Evolutionary conservation across 2,888 invertebrate genomes (phyloP).

Genomic region (Epicampocera succincta): DNA sequence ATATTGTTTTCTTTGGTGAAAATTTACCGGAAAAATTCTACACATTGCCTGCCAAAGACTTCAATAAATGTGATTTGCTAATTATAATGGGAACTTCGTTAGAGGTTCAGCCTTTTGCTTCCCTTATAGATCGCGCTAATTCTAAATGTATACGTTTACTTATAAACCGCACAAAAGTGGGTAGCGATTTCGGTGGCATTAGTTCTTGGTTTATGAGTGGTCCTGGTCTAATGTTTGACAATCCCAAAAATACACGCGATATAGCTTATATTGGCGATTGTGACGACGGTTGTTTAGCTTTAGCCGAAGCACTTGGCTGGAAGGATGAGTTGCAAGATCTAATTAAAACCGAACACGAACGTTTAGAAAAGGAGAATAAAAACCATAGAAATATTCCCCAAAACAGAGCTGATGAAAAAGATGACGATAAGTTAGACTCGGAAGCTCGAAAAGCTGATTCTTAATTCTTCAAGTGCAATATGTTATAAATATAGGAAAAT

Average conservation of each 20-base stretch:
- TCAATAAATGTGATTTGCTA: slow-evolving; percentile 92
- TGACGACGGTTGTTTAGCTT: slow-evolving; percentile 88
- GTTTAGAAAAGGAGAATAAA: slow-evolving; percentile 79
- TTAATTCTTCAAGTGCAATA: slow-evolving; percentile 57
- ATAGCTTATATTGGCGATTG: slow-evolving; percentile 92
- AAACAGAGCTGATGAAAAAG: background rate
- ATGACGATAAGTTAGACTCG: slow-evolving; percentile 8
- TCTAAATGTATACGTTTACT: slow-evolving; percentile 90
- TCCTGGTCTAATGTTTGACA: slow-evolving; percentile 86
- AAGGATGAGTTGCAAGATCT: slow-evolving; percentile 85
- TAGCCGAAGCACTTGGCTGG: slow-evolving; percentile 91
- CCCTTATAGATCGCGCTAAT: slow-evolving; percentile 89
- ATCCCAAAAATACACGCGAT: slow-evolving; percentile 85
- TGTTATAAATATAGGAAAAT: slow-evolving; percentile 1
- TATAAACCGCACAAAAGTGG: slow-evolving; percentile 92
- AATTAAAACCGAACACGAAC: slow-evolving; percentile 83
- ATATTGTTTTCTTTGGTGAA: slow-evolving; percentile 98
- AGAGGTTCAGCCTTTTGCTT: slow-evolving; percentile 96
- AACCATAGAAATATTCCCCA: slow-evolving; percentile 13
- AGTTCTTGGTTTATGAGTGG: slow-evolving; percentile 77
- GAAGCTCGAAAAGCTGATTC: slow-evolving; percentile 5
- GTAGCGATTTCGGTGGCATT: slow-evolving; percentile 79
- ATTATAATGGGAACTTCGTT: slow-evolving; percentile 98
- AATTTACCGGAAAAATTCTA: slow-evolving; percentile 91
- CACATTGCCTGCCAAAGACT: slow-evolving; percentile 86